Evolutionary conservation across 2,113 vertebrate species (phyloP).

Genomic region (Trematomus loennbergii): DNA sequence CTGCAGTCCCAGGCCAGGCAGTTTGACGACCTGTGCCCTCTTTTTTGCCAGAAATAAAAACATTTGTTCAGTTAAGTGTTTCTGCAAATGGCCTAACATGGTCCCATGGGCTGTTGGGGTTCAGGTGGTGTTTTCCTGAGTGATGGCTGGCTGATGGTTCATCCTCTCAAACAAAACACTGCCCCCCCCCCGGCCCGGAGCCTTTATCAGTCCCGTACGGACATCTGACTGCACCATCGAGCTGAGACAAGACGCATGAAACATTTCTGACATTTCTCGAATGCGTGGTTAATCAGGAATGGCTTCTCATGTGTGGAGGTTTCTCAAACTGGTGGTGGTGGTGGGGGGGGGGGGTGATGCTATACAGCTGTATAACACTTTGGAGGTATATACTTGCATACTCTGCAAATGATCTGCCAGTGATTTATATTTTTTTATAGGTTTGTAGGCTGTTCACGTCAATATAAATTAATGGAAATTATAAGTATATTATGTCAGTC

Average conservation of each 20-base stretch:
- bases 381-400: neutral
- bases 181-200: slow-evolving; percentile 9
- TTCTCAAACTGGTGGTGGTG: slow-evolving; percentile 27
- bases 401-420: neutral
- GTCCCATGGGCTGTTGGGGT: slow-evolving; percentile 11
- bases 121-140: slow-evolving; percentile 18
- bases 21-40: slow-evolving; percentile 24
- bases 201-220: slow-evolving; percentile 44
- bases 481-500: neutral
- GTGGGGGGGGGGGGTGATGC: slow-evolving; percentile 13
- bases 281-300: slow-evolving; percentile 82
- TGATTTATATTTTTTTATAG: slow-evolving; percentile 34
- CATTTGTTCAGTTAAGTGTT: slow-evolving; percentile 61
- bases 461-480: slow-evolving; percentile 30
- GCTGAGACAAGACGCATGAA: slow-evolving; percentile 65
- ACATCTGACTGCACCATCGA: slow-evolving; percentile 51
- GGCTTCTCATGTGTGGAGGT: slow-evolving; percentile 65
- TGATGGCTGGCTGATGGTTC: slow-evolving; percentile 6
- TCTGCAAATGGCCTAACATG: slow-evolving; percentile 43
- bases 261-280: slow-evolving; percentile 80
- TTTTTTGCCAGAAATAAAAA: slow-evolving; percentile 48
- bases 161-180: slow-evolving; percentile 20
- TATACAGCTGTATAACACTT: slow-evolving; percentile 33
- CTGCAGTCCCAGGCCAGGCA: slow-evolving; percentile 11
- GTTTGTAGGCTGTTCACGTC: slow-evolving; percentile 24